Evolutionary conservation across 2,113 vertebrate species (phyloP).

Genomic region (Phylloscopus trochiloides): DNA sequence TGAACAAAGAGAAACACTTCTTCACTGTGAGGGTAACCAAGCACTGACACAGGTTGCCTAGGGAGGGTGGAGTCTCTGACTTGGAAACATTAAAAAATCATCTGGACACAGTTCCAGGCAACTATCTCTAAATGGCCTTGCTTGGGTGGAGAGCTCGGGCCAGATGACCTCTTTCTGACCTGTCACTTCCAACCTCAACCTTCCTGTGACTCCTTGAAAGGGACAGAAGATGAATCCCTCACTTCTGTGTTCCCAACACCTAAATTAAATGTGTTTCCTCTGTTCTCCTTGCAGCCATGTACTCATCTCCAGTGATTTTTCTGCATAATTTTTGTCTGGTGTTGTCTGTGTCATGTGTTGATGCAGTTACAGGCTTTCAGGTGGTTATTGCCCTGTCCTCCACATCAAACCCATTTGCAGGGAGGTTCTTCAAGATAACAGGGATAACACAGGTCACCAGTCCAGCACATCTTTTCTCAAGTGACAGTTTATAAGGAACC

Average conservation of each 20-base stretch:
- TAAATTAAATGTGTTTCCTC: neutral
- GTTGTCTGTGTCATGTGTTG: neutral
- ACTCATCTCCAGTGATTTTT: neutral
- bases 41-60: neutral
- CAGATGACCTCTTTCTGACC: neutral
- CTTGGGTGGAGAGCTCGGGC: neutral
- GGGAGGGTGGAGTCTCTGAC: neutral
- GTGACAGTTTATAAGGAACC: neutral
- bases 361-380: neutral
- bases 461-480: neutral
- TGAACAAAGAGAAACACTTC: neutral
- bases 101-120: rapidly evolving
- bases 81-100: neutral
- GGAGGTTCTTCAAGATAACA: neutral
- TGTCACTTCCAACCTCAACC: neutral
- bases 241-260: neutral
- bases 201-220: neutral
- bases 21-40: neutral
- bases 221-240: neutral
- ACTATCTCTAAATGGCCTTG: rapidly evolving
- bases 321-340: neutral
- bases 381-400: rapidly evolving
- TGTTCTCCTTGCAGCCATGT: neutral
- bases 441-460: neutral
- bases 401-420: neutral